These are phyloP conservation scores for Chaetodon trifascialis DNA, from an alignment of 2,113 vertebrate genomes.

Conservation along the genomic window DNA sequence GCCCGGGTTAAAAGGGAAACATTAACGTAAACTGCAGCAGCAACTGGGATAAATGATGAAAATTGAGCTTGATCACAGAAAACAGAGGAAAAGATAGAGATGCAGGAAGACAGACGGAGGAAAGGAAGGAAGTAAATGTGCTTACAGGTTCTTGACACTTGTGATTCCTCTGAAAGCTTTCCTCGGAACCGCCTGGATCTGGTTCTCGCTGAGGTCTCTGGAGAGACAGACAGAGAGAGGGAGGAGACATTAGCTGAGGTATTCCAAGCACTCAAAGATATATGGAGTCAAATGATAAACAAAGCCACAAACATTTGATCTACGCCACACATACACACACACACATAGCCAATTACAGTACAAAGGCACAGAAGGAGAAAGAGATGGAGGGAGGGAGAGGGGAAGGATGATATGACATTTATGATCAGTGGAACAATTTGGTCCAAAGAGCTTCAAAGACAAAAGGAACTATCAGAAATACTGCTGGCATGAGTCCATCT, in stretches of 20 bases:
- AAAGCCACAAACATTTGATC: conserved; percentile 61
- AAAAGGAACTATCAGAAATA: conserved; percentile 68
- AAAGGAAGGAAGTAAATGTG: conserved; percentile 23
- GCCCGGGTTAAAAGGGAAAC: neutral
- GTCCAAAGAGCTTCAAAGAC: conserved; percentile 78
- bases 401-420: conserved; percentile 74
- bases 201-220: conserved; percentile 99
- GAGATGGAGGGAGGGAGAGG: conserved; percentile 34
- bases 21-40: neutral
- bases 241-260: conserved; percentile 64
- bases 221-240: conserved; percentile 65
- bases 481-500: conserved; percentile 52
- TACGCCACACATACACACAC: neutral
- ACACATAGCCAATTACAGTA: conserved; percentile 58
- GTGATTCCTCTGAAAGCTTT: conserved; percentile 98
- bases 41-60: neutral
- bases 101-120: neutral
- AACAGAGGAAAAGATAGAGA: neutral
- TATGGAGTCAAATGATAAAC: conserved; percentile 59
- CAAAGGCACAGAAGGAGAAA: conserved; percentile 63
- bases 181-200: conserved; percentile 97
- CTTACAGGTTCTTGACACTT: conserved; percentile 98
- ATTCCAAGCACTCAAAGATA: conserved; percentile 53
- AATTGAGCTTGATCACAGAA: neutral
- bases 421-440: conserved; percentile 78